phyloP scores from a whole-genome alignment of 2,888 invertebrate genomes.

The Thereva unica region DNA sequence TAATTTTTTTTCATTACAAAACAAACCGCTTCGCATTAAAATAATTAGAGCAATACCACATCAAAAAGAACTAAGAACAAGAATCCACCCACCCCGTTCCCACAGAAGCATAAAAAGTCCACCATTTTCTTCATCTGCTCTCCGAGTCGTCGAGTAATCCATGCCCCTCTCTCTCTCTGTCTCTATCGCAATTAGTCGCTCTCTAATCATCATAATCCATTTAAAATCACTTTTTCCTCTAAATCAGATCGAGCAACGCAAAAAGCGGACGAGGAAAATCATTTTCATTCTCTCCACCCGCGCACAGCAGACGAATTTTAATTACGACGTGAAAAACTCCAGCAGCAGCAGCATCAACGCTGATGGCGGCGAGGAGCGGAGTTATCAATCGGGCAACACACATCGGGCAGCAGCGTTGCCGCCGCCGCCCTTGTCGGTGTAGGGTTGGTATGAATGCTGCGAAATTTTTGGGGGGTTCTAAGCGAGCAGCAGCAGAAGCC shows the following conservation, averaged over 20 bases:
- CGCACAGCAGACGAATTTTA: slow-evolving; percentile 14
- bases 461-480: slow-evolving; percentile 1
- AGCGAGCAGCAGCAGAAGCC: slow-evolving; percentile 2
- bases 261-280: slow-evolving; percentile 16
- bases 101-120: background rate
- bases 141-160: background rate
- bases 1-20: no score
- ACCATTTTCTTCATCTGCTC: background rate
- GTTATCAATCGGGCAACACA: slow-evolving; percentile 18
- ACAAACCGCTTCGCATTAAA: no score
- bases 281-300: slow-evolving; percentile 8
- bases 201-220: slow-evolving; percentile 33
- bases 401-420: background rate
- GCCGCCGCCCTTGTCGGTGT: background rate
- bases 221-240: slow-evolving; percentile 35
- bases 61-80: no score
- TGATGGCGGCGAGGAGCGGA: background rate
- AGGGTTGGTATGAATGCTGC: no score
- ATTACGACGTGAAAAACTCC: slow-evolving; percentile 16
- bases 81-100: no score
- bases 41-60: no score
- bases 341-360: slow-evolving; percentile 4
- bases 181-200: slow-evolving; percentile 23
- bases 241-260: slow-evolving; percentile 26
- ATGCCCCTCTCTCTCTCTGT: background rate